A percentile compares a stretch with the other conserved stretches of the same genome.
Evolutionary conservation across 2,113 vertebrate genomes (phyloP).

Genomic region (Arizona elegans): DNA sequence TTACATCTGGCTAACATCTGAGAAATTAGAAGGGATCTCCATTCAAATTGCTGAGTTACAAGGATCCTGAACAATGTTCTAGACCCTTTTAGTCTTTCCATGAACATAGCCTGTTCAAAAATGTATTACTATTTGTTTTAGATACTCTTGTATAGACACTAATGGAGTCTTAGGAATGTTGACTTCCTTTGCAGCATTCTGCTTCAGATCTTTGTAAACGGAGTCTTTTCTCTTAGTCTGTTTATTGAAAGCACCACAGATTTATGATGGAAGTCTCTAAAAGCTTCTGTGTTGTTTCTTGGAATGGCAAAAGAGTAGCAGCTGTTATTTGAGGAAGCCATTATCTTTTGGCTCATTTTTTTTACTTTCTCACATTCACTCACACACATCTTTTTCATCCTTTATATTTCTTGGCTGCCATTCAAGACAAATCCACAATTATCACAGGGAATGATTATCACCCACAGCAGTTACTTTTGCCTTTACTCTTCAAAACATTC

Average conservation of each 20-base stretch:
- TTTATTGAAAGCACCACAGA: background rate
- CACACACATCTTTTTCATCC: background rate
- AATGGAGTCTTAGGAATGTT: background rate
- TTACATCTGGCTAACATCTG: background rate
- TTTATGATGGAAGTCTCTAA: background rate
- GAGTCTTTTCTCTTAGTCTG: background rate
- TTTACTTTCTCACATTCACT: background rate
- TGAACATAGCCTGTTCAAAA: background rate
- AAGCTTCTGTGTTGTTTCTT: conserved; percentile 7
- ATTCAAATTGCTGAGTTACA: background rate
- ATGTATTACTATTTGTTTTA: background rate
- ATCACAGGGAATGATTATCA: background rate
- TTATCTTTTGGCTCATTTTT: background rate
- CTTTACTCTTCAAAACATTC: background rate
- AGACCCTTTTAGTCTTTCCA: background rate
- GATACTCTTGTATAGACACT: background rate
- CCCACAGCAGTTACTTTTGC: background rate
- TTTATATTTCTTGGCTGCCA: conserved; percentile 7
- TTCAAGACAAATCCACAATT: background rate
- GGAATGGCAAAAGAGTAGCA: background rate
- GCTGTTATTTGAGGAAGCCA: conserved; percentile 4
- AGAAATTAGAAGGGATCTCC: background rate
- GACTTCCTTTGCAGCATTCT: background rate
- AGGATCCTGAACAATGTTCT: background rate
- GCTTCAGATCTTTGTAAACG: background rate